Evolutionary conservation across 1,140 invertebrate genomes (phyloP), one percentile per base, ranked within the genome.

Genomic region (Drosophila mauritiana): DNA sequence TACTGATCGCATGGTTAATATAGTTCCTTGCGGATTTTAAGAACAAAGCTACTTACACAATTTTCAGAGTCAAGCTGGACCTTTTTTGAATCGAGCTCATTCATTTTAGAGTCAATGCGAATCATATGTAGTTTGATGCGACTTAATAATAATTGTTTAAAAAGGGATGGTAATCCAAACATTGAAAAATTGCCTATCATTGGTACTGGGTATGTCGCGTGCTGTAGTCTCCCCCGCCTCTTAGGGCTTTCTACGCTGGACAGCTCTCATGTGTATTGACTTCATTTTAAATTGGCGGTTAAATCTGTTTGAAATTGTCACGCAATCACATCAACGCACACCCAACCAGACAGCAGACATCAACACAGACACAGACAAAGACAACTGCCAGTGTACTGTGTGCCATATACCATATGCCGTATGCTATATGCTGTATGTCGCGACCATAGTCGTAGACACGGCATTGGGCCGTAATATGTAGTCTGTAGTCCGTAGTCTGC

Each of bases 201-300:
- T 31, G 0, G 31, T 17, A 13, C 22, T 56, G 11, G 49, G 73
- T 65, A 73, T 39, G 27, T 13, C 0, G 7, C 10, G 46, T 45
- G 34, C 52, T 34, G 13, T 31, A 74, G 31, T 13, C 43, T 20
- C 27, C 3, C 22, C 40, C 36, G 49, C 6, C 48, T 36, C 25
- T 46, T 49, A 7, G 6, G 34, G 36, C 34, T 36, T 31, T 46
- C 74, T 62, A 61, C 61, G 61, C 45, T 58, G 13, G 37, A 36
- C 64, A 64, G 76, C 59, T 57, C 62, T 89, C 68, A 58, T 58
- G 78, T 83, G 85, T 89, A 84, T 90, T 89, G 85, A 89, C 84
- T 89, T 89, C 84, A 90, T 89, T 90, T 88, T 91, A 90, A 90
- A 90, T 90, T 90, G 88, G 88, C 88, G 88, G 88, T 90, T 90